phyloP scores from a whole-genome alignment of 2,113 vertebrate species.

The Hippopotamus amphibius region DNA sequence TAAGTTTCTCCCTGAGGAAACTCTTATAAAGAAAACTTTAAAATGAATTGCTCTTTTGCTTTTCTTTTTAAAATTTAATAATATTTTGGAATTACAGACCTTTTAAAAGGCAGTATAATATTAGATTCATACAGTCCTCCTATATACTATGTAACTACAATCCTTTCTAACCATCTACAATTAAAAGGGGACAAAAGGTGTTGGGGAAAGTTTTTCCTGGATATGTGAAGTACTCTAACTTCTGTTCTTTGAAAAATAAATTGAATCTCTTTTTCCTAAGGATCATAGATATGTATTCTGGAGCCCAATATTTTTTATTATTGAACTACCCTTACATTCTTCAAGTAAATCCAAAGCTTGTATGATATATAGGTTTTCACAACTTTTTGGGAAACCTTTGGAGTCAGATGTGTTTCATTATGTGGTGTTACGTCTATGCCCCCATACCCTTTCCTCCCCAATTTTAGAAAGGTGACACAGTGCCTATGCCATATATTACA shows the following conservation, averaged over 20 bases:
- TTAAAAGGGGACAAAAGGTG: not conserved
- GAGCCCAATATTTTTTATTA: not conserved
- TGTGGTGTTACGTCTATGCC: not conserved
- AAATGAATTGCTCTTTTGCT: not conserved
- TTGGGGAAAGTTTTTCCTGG: not conserved
- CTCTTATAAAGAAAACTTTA: not conserved
- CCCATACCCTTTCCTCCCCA: not conserved
- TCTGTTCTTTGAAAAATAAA: conserved; percentile 6
- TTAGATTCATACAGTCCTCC: not conserved
- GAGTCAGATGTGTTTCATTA: not conserved
- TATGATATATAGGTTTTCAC: not conserved
- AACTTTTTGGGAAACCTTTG: not conserved
- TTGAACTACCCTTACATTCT: not conserved
- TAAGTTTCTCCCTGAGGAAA: conserved; percentile 26
- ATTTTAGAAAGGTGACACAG: not conserved
- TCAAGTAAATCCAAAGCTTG: not conserved
- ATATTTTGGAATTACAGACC: not conserved
- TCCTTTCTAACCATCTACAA: not conserved
- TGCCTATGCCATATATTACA: not conserved
- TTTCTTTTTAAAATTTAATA: not conserved
- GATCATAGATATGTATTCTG: not conserved
- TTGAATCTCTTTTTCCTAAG: not conserved
- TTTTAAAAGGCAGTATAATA: not conserved
- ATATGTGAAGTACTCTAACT: not conserved
- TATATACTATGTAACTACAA: not conserved